phyloP scores from a whole-genome alignment of 2,888 invertebrate genomes.

The Coecobrya sp. region DNA sequence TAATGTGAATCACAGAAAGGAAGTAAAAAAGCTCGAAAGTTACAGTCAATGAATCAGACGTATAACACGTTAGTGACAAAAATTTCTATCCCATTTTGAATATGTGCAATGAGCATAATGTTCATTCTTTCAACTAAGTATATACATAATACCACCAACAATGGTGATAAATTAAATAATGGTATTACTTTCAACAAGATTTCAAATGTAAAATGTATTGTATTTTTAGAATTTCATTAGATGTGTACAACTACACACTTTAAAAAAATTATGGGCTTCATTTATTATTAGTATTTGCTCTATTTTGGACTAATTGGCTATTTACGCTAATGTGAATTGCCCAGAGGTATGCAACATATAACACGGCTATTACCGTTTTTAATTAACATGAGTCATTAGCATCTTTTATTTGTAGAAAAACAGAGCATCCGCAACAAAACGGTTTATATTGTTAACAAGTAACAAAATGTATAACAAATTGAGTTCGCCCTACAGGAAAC shows the following conservation, averaged over 20 bases:
- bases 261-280: neutral
- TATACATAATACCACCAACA: neutral
- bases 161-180: neutral
- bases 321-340: neutral
- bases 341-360: neutral
- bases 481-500: conserved; percentile 9
- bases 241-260: neutral
- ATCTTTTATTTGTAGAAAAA: neutral
- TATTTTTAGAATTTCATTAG: no score
- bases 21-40: conserved; percentile 12
- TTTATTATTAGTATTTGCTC: neutral
- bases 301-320: neutral
- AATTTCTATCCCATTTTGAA: neutral
- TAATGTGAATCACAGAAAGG: neutral
- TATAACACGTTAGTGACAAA: conserved; percentile 3
- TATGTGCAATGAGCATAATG: neutral
- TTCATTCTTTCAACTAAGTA: no score
- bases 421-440: neutral
- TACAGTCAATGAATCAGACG: neutral
- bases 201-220: neutral
- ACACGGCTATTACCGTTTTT: neutral
- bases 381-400: neutral
- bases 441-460: neutral
- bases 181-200: neutral
- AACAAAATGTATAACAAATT: neutral